Base-by-base conservation (phyloP, 1,140 invertebrate species). In the Macrotrachela quadricornifera region DNA sequence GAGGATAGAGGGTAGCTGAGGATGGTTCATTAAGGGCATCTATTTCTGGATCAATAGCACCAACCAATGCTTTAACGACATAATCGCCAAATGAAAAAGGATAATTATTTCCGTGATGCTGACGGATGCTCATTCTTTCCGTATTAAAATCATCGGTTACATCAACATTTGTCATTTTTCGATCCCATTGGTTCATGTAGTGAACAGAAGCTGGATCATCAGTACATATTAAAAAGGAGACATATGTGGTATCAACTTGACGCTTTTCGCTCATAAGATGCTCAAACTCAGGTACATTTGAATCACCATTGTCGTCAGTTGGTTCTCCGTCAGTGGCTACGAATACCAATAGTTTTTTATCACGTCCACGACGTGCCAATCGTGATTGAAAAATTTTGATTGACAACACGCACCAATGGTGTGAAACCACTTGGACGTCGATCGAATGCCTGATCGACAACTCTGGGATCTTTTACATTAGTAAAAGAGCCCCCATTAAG, bases 171-270 rank as follows among this genome's bases (percentile, higher is more conserved):
- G 50, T 40, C 13, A 51, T 45, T 13, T n/a, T 51, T 45, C 18
- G 17, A 42, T 51, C 50, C 50, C 50, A 51, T 18, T 51, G 38
- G 43, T 51, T 51, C 42, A 51, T 36, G 45, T 51, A 51, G 21
- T 51, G 17, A 40, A 51, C 45, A 8, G 50, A 44, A 16, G 38
- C 37, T 13, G 43, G 41, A 18, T 51, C 50, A 39, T 51, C 50
- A 4, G 50, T 51, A 21, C 50, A 51, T n/a, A n/a, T n/a, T n/a
- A n/a, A n/a, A n/a, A n/a, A n/a, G 12, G 50, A 51, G 14, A 51
- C 50, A 30, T 44, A 44, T 13, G 50, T 51, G 4, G 50, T 51
- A 40, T 38, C 43, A 17, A 30, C 36, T 30, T 10, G 39, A n/a
- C n/a, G n/a, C n/a, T n/a, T n/a, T n/a, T n/a, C n/a, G n/a, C n/a